A percentile compares a stretch with the other conserved stretches of the same genome.
Evolutionary conservation across 2,888 invertebrate species (phyloP).

Genomic region (Harpalus rubripes): DNA sequence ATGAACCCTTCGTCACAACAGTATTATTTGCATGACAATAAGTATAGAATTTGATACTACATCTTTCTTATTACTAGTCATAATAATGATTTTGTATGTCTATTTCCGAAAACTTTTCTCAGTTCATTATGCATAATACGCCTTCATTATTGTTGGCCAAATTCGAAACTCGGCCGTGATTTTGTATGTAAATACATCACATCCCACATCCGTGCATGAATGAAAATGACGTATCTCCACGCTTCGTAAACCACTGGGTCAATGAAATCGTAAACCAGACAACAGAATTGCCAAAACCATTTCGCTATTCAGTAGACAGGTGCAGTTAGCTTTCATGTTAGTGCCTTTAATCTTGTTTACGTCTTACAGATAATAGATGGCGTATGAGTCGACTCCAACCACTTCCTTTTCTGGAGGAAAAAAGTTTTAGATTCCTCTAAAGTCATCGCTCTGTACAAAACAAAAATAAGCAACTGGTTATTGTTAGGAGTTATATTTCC

Average conservation of each 20-base stretch:
- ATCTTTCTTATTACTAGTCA: no score
- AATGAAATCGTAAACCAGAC: conserved; percentile 2
- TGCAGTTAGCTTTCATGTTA: not conserved
- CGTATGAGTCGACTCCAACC: not conserved
- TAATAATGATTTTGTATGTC: no score
- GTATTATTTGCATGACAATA: no score
- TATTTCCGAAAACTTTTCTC: no score
- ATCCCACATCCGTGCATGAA: not conserved
- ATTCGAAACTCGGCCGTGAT: not conserved
- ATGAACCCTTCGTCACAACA: no score
- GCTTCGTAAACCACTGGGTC: not conserved
- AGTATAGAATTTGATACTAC: no score
- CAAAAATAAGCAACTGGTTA: not conserved
- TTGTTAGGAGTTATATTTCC: conserved; percentile 29
- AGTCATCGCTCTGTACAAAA: conserved; percentile 22
- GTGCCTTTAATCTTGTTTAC: not conserved
- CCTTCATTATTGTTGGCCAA: not conserved
- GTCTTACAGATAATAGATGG: not conserved
- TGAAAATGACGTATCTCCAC: not conserved
- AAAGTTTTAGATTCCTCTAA: not conserved
- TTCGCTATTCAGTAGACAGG: not conserved
- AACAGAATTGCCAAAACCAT: not conserved
- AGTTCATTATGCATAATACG: no score
- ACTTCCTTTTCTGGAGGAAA: conserved; percentile 31
- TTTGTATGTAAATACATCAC: not conserved